Evolutionary conservation across 2,888 invertebrate genomes (phyloP), one percentile per base, ranked within the genome.

Genomic region (Drosophila acutilabella): DNA sequence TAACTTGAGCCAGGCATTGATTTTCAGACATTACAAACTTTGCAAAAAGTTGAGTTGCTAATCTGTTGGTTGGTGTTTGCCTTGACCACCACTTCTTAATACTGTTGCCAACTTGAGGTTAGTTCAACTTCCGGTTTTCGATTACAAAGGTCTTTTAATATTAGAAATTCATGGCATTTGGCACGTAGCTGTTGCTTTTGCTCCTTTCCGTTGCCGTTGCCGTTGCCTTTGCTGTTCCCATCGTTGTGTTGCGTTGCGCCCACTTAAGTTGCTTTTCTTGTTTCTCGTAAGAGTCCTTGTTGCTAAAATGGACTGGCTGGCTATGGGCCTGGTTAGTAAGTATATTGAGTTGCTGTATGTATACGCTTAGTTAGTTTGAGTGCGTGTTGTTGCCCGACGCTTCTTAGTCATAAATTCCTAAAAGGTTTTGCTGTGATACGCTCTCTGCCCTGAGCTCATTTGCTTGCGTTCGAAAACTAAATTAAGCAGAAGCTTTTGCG

Each of bases 111-210:
- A 71, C 69, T 83, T 83, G 87, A 23, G 89, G 83, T 71, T 75
- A 59, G 71, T 68, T 67, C 65, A 71, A 67, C 89, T 74, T 86
- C 83, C 83, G 84, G 87, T 73, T 89, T 87, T 84, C 89, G 87
- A 89, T 84, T 87, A 71, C 84, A 87, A 71, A 74, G 78, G 74
- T 67, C 78, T 70, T 74, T 87, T 64, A 68, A 51, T 72, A 83
- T 86, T 83, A 88, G 84, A 83, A 80, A 83, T 83, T 83, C 89
- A 83, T 88, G 87, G 78, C 64, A 71, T 80, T 74, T 77, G 87
- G 78, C 89, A 80, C 87, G 87, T 83, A 77, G 61, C 47, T 44
- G 58, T 61, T 45, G 60, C 53, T 20, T 30, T 48, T 14, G 54
- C 20, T 52, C n/a, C n/a, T 51, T 8, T 50, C 7, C 38, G 47